Conservation (phyloP, 2,797 vertebrate species). For the Hafferia zeledoni region DNA sequence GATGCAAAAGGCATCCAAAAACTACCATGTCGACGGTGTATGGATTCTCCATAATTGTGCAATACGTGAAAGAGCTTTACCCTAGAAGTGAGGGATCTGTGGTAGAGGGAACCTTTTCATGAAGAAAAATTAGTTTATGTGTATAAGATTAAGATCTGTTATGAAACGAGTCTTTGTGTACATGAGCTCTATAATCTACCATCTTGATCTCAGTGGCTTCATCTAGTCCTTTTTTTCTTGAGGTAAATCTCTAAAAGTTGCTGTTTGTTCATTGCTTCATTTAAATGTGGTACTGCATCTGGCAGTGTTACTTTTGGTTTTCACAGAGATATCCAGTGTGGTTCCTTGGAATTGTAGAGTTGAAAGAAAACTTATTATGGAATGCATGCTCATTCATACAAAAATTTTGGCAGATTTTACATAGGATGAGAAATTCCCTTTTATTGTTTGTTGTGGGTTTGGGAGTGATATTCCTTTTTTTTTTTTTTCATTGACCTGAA, state of each 20-base stretch:
- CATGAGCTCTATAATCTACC: neutral
- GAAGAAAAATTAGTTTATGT: neutral
- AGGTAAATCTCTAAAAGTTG: neutral
- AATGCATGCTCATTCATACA: neutral
- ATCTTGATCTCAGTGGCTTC: neutral
- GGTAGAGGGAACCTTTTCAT: neutral
- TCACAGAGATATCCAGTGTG: neutral
- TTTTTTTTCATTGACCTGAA: neutral
- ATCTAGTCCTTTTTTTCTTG: neutral
- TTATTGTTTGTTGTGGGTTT: neutral
- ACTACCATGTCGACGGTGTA: neutral
- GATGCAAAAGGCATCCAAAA: neutral
- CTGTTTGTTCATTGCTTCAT: neutral
- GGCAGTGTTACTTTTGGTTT: neutral
- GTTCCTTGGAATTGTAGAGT: neutral
- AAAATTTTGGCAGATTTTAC: neutral
- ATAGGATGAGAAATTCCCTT: neutral
- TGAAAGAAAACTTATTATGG: neutral
- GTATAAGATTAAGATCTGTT: neutral
- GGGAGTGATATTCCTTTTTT: neutral
- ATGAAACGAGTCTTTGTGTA: neutral
- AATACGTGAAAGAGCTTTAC: neutral
- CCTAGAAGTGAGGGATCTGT: neutral
- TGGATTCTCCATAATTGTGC: neutral
- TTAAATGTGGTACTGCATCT: neutral